phyloP scores from a whole-genome alignment of 2,113 vertebrate species.

The Bujurquina vittata region DNA sequence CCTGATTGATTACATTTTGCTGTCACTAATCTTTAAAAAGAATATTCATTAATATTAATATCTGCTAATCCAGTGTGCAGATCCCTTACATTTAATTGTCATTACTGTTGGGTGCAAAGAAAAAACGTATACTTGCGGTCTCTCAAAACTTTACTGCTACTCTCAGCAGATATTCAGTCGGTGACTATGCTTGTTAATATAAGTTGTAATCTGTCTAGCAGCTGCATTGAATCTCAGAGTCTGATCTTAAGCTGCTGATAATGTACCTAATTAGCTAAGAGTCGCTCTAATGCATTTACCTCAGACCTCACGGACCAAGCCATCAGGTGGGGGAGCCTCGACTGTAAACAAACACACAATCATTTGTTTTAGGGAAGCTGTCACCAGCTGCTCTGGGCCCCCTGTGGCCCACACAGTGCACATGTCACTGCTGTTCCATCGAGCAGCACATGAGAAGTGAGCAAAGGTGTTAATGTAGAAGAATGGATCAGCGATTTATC shows the following conservation, averaged over 20 bases:
- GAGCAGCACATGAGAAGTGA: constrained; percentile 22
- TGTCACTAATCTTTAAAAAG: not conserved
- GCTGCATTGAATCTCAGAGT: constrained; percentile 28
- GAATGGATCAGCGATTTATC: constrained; percentile 50
- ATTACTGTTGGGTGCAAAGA: not conserved
- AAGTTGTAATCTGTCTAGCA: constrained; percentile 24
- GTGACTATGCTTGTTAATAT: constrained; percentile 29
- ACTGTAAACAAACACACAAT: constrained; percentile 67
- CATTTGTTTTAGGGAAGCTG: constrained; percentile 62
- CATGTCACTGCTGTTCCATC: constrained; percentile 36
- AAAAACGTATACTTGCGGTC: not conserved
- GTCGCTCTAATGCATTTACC: constrained; percentile 45
- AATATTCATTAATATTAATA: constrained; percentile 2
- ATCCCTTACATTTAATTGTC: not conserved
- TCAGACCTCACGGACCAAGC: constrained; percentile 44
- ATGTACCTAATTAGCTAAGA: constrained; percentile 63
- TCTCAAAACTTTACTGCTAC: not conserved
- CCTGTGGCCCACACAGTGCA: constrained; percentile 42
- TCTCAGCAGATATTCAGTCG: not conserved
- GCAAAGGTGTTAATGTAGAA: constrained; percentile 24
- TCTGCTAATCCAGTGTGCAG: not conserved
- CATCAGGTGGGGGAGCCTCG: constrained; percentile 63
- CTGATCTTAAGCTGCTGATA: constrained; percentile 50
- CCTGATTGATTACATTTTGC: not conserved
- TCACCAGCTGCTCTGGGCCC: constrained; percentile 66